phyloP scores from a whole-genome alignment of 2,797 vertebrate genomes.

The Zonotrichia albicollis region DNA sequence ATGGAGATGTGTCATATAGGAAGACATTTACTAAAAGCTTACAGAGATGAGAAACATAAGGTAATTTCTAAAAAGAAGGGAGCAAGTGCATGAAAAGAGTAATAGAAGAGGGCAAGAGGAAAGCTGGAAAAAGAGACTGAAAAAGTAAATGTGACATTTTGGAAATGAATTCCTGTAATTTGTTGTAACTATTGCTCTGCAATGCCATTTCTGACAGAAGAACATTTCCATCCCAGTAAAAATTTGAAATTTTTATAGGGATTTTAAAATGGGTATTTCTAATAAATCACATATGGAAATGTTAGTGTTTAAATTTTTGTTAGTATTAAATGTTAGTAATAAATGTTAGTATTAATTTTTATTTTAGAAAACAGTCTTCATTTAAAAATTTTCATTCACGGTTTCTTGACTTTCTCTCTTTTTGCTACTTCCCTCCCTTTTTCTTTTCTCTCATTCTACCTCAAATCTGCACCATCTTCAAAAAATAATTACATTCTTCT shows the following conservation, averaged over 20 bases:
- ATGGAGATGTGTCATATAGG: neutral
- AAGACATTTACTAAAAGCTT: neutral
- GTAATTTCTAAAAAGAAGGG: neutral
- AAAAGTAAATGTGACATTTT: neutral
- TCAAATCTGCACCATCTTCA: neutral
- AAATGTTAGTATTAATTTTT: neutral
- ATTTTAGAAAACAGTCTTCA: neutral
- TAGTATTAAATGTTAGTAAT: no score
- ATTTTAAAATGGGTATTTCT: neutral
- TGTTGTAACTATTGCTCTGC: neutral
- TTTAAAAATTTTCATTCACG: neutral
- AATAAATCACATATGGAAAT: neutral
- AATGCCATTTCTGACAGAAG: neutral
- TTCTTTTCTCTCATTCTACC: neutral
- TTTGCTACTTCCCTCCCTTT: neutral
- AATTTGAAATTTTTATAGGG: neutral
- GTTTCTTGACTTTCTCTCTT: neutral
- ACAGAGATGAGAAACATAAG: neutral
- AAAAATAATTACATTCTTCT: neutral
- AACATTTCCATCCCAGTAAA: neutral
- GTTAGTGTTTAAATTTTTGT: neutral
- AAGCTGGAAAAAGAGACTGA: neutral
- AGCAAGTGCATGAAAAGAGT: neutral
- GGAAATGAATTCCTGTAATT: neutral
- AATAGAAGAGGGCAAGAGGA: neutral